Evolutionary conservation across 2,888 invertebrate genomes (phyloP).

Genomic region (Chouioia cunea): DNA sequence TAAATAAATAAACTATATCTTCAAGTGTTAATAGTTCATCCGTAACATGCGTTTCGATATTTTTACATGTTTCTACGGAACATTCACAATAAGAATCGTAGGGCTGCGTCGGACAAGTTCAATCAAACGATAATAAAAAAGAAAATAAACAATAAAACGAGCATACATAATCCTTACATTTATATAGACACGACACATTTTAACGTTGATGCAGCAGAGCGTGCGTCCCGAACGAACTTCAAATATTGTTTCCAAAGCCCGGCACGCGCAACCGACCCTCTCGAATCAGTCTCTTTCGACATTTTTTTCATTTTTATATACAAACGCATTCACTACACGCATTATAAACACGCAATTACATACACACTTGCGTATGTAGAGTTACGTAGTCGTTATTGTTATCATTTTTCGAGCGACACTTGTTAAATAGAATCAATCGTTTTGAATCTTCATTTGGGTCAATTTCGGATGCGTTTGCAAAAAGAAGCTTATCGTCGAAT

Average conservation of each 20-base stretch:
- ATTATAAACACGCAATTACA: too few relatives aligned
- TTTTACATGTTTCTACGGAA: conserved; percentile 50
- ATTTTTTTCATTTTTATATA: conserved; percentile 46
- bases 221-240: conserved; percentile 2
- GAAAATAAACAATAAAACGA: conserved; percentile 19
- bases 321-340: background rate
- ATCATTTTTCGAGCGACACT: conserved; percentile 15
- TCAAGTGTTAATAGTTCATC: conserved; percentile 43
- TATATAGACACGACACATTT: conserved; percentile 47
- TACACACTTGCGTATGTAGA: too few relatives aligned
- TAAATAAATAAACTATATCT: conserved; percentile 28
- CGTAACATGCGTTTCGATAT: conserved; percentile 47
- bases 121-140: too few relatives aligned
- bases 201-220: conserved; percentile 4
- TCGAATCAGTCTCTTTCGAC: too few relatives aligned
- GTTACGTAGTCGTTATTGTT: conserved; percentile 1
- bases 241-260: conserved; percentile 35
- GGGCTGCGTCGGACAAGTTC: conserved; percentile 35
- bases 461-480: conserved; percentile 3
- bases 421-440: conserved; percentile 28
- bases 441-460: background rate
- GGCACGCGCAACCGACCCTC: conserved; percentile 45
- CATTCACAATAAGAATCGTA: conserved; percentile 43
- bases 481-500: conserved; percentile 27
- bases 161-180: conserved; percentile 50